Percentiles rank a stretch among this genome's conserved stretches.
Evolutionary conservation across 1,140 invertebrate genomes (phyloP).

Genomic region (Geopemphigus sp.): DNA sequence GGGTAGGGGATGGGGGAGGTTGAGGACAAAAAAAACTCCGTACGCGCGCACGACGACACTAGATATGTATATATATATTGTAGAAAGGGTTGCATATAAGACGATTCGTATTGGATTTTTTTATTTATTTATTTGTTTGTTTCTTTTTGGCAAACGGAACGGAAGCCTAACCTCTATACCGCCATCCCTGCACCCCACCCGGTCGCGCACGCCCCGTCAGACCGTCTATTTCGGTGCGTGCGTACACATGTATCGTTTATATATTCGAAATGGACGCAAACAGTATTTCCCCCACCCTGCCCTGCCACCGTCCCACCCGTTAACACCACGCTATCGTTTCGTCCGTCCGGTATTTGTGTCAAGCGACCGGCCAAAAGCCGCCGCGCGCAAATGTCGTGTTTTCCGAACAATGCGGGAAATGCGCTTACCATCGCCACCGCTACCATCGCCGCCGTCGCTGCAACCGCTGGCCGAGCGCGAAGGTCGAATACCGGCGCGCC

Average conservation of each 20-base stretch:
- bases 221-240: constrained; percentile 30
- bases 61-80: no score
- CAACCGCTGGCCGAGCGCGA: constrained; percentile 41
- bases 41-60: no score
- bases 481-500: constrained; percentile 39
- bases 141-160: constrained; percentile 40
- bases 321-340: background rate
- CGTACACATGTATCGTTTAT: background rate
- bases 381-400: constrained; percentile 42
- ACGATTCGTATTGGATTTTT: no score
- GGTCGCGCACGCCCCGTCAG: background rate
- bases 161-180: constrained; percentile 35
- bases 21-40: background rate
- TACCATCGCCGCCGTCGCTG: no score
- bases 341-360: constrained; percentile 38
- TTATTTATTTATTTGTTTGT: no score
- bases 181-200: background rate
- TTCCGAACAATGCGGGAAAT: constrained; percentile 49
- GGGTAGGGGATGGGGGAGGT: no score
- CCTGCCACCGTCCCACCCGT: no score
- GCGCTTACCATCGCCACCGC: no score
- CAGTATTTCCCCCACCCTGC: no score
- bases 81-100: no score
- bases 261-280: background rate
- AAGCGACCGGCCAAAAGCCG: constrained; percentile 39